A percentile compares a stretch with the other conserved stretches of the same genome.
These are phyloP conservation scores for Lytechinus pictus DNA, from an alignment of 35 echinoderm and acorn worm species.

Conservation along the genomic window DNA sequence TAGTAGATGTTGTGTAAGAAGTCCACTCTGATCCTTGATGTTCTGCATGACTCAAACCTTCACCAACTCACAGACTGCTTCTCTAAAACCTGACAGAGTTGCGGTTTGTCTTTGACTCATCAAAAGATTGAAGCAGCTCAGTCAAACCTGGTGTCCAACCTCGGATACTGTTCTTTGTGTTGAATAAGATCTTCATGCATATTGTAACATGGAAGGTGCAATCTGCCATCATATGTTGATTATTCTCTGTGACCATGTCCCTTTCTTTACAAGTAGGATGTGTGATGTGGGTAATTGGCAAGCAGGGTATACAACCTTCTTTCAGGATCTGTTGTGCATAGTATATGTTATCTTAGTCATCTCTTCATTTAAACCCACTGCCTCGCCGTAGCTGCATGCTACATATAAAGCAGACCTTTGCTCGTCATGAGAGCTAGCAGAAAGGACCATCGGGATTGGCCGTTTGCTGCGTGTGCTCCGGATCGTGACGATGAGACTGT, in stretches of 20 bases:
- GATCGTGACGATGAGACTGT: constrained; percentile 9
- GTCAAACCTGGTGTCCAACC: background rate
- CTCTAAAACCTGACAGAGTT: background rate
- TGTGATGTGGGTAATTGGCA: background rate
- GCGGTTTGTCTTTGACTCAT: background rate
- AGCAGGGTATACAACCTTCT: background rate
- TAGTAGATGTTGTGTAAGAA: background rate
- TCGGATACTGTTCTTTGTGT: background rate
- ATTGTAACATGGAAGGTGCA: background rate
- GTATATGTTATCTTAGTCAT: background rate
- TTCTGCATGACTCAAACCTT: background rate
- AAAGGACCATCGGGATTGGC: background rate
- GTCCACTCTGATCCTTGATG: background rate
- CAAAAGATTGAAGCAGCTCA: background rate
- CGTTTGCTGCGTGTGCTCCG: background rate
- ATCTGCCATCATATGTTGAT: background rate
- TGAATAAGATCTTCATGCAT: background rate
- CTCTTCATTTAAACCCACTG: background rate
- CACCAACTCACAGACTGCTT: background rate
- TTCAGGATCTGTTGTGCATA: background rate
- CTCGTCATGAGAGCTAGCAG: background rate
- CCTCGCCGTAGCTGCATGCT: constrained; percentile 23
- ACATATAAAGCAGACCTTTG: background rate
- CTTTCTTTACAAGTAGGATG: background rate
- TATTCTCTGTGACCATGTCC: background rate